phyloP scores from a whole-genome alignment of 2,113 vertebrate species.

The Hyla sarda region DNA sequence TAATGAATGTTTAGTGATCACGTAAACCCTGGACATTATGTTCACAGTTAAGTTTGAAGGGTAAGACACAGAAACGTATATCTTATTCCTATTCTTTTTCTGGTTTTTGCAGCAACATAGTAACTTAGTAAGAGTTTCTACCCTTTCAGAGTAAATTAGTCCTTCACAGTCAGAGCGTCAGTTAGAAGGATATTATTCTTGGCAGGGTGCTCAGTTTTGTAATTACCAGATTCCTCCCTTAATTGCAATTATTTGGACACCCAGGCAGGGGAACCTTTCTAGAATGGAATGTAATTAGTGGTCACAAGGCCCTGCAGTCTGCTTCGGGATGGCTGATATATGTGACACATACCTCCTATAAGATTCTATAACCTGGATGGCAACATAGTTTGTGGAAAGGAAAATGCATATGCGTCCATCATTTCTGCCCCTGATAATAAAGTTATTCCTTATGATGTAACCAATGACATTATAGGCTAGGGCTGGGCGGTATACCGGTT shows the following conservation, averaged over 20 bases:
- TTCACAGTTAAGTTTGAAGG: not conserved
- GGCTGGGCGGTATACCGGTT: too few species aligned
- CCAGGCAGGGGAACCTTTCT: conserved; percentile 78
- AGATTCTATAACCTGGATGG: not conserved
- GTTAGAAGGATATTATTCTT: conserved; percentile 78
- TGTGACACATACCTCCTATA: not conserved
- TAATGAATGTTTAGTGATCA: too few species aligned
- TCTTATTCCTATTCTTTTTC: not conserved
- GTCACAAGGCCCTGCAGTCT: conserved; percentile 72
- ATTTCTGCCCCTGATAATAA: not conserved
- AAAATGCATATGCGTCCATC: not conserved
- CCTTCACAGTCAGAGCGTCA: conserved; percentile 73
- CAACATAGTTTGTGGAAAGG: not conserved
- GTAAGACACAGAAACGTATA: not conserved
- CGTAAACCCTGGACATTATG: too few species aligned
- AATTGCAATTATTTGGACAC: conserved; percentile 86
- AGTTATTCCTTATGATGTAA: too few species aligned
- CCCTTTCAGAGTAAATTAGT: conserved; percentile 73
- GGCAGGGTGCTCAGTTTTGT: conserved; percentile 80
- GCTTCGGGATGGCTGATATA: conserved; percentile 64
- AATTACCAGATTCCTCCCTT: conserved; percentile 80
- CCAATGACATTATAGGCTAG: too few species aligned
- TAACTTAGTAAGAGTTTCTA: conserved; percentile 70
- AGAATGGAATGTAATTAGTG: conserved; percentile 80
- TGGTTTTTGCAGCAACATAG: conserved; percentile 12